Percentiles rank a stretch among this genome's conserved stretches.
These are phyloP conservation scores for Hydraecia micacea DNA, from an alignment of 2,888 invertebrate genomes.

Conservation along the genomic window DNA sequence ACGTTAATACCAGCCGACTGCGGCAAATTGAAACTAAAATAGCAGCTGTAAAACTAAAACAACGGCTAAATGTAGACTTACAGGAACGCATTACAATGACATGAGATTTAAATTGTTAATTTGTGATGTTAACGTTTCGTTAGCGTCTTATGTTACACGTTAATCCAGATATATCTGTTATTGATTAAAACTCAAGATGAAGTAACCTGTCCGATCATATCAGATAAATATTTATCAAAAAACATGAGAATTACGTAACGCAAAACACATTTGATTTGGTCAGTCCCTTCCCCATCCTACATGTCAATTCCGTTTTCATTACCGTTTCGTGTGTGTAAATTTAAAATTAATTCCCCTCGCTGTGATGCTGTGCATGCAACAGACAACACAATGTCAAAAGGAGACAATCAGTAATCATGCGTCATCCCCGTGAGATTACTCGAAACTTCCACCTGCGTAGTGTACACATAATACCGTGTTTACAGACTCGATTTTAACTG, in stretches of 20 bases:
- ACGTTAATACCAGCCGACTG: conserved; percentile 63
- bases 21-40: conserved; percentile 65
- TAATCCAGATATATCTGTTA: conserved; percentile 10
- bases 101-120: conserved; percentile 28
- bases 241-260: conserved; percentile 24
- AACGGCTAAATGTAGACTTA: conserved; percentile 43
- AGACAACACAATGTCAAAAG: conserved; percentile 65
- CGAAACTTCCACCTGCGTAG: conserved; percentile 55
- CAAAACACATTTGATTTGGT: conserved; percentile 15
- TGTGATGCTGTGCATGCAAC: conserved; percentile 40
- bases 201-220: conserved; percentile 2
- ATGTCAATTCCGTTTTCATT: conserved; percentile 23
- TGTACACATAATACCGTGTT: conserved; percentile 49
- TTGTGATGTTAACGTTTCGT: conserved; percentile 11
- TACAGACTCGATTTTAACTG: conserved; percentile 32
- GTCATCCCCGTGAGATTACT: conserved; percentile 68
- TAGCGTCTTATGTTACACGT: conserved; percentile 5
- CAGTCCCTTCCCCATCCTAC: conserved; percentile 10
- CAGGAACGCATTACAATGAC: conserved; percentile 48
- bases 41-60: conserved; percentile 42
- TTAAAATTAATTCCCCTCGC: conserved; percentile 48
- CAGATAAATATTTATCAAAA: conserved; percentile 13
- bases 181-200: conserved; percentile 29
- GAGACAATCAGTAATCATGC: conserved; percentile 68
- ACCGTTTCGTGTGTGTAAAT: conserved; percentile 25